Conservation (phyloP, 1,140 invertebrate species). For the Eurosta solidaginis region DNA sequence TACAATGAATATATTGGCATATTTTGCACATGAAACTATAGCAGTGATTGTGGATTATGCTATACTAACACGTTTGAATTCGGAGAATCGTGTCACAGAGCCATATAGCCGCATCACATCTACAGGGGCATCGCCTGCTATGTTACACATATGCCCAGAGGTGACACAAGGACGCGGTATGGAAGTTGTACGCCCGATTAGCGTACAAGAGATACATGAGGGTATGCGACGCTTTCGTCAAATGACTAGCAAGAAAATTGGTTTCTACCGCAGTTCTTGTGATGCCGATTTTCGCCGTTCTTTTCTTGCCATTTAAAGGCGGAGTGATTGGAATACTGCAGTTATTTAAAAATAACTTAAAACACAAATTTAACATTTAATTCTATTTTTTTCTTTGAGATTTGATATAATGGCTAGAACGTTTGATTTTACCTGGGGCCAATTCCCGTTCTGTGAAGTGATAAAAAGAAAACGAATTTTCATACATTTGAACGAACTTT, state of each 20-base stretch:
- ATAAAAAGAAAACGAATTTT: too few relatives aligned
- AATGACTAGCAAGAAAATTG: slow-evolving; percentile 53
- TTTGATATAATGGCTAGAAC: too few relatives aligned
- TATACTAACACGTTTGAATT: slow-evolving; percentile 54
- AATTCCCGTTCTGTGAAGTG: too few relatives aligned
- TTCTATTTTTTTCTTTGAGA: too few relatives aligned
- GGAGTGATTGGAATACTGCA: too few relatives aligned
- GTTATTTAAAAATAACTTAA: too few relatives aligned
- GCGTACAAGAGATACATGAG: slow-evolving; percentile 57
- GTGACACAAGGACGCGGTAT: slow-evolving; percentile 56
- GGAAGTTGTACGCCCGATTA: slow-evolving; percentile 57
- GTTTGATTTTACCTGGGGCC: too few relatives aligned
- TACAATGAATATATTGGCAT: slow-evolving; percentile 56
- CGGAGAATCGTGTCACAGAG: slow-evolving; percentile 52
- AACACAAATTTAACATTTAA: too few relatives aligned
- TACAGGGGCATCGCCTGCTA: slow-evolving; percentile 51
- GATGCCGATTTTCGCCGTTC: slow-evolving; percentile 51
- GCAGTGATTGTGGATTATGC: slow-evolving; percentile 57
- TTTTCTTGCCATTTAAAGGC: slow-evolving; percentile 53
- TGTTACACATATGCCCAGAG: slow-evolving; percentile 58
- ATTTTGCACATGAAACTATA: slow-evolving; percentile 57
- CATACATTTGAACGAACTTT: too few relatives aligned
- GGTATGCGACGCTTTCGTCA: slow-evolving; percentile 54
- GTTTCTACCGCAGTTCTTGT: slow-evolving; percentile 51
- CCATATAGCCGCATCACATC: slow-evolving; percentile 56